Percentiles rank a stretch among this genome's conserved stretches.
Evolutionary conservation across 2,888 invertebrate genomes (phyloP).

Genomic region (Kryphioiulus occultus): DNA sequence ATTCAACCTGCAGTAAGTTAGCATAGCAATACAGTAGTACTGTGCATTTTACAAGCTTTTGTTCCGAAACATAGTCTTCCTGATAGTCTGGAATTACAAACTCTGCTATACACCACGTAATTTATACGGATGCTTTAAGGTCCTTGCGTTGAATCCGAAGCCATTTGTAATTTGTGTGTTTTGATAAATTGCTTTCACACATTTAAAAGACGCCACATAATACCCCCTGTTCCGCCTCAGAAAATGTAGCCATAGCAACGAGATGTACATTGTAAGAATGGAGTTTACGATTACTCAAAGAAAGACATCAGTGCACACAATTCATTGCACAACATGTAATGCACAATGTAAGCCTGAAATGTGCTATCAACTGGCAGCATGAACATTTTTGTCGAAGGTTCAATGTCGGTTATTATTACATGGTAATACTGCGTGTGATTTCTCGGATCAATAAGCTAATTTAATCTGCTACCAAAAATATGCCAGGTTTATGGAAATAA

Average conservation of each 20-base stretch:
- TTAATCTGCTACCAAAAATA: background rate
- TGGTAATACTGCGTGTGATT: background rate
- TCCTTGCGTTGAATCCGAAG: background rate
- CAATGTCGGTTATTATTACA: background rate
- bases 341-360: background rate
- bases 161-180: background rate
- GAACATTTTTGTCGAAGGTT: background rate
- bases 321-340: too few species aligned
- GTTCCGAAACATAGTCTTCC: too few species aligned
- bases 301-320: background rate
- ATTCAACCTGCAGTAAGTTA: too few species aligned
- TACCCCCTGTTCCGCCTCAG: background rate
- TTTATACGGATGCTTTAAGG: background rate
- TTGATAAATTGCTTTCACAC: constrained; percentile 18
- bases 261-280: background rate
- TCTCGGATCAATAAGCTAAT: background rate
- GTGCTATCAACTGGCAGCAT: background rate
- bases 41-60: too few species aligned
- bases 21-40: too few species aligned
- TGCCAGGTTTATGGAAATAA: background rate
- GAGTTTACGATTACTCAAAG: background rate
- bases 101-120: too few species aligned
- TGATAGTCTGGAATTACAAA: too few species aligned
- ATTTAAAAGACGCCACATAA: constrained; percentile 3
- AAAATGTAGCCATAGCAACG: background rate